Evolutionary conservation across 2,888 invertebrate species (phyloP), one percentile per base, ranked within the genome.

Genomic region (Zaprionus bogoriensis): DNA sequence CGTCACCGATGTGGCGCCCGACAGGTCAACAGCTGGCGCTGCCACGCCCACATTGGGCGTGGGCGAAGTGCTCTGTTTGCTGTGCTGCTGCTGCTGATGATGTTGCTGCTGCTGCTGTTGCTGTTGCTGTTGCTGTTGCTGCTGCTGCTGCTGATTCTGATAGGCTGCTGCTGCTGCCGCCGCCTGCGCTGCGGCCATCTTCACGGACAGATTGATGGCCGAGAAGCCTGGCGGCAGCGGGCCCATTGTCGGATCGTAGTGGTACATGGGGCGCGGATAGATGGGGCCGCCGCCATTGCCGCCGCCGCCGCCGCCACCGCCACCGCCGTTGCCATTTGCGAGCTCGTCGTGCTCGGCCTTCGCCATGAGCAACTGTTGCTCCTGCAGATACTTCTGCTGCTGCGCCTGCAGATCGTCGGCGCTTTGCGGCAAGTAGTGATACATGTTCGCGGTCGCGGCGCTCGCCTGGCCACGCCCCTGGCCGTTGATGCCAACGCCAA

Each of bases 251-350:
- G 94, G 93, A 89, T 95, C 95, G 92, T 95, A 95, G 91, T 95
- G 95, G 92, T 96, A 96, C 94, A 96, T 95, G 76, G 95, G 95
- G 91, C 95, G 94, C 74, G 95, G 95, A 90, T 95, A 95, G 58
- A 95, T 93, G 14, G 95, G 95, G 53, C 94, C 95, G 65, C 93
- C 92, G 79, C 93, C 92, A 80, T 91, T 93, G 20, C 85, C 88
- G 1, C 3, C 17, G n/a, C 7, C 30, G 5, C 10, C 32, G 0
- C 14, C 32, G 0, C 6, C 32, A 53, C 94, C 95, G 66, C 93
- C 92, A 79, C 94, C 95, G 65, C 93, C 92, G 80, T 93, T 92
- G 80, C 91, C 93, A 23, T 87, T 88, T 22, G 89, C 63, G 57
- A 89, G 67, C 82, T 94, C 92, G 80, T 95, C 95, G 76, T 93